Base-by-base conservation (phyloP, 1,140 invertebrate genomes). In the Papilio dardanus region DNA sequence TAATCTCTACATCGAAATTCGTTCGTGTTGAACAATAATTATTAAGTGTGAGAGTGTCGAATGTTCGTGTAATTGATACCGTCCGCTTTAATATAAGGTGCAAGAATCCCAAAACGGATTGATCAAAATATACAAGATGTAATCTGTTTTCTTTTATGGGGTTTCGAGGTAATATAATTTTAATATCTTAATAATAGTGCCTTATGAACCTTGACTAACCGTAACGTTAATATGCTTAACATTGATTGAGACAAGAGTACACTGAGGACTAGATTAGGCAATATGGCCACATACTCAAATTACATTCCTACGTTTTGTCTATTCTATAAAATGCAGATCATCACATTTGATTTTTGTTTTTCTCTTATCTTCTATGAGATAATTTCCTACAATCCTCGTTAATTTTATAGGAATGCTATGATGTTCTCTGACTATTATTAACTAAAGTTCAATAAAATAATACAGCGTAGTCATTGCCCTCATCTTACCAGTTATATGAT, bases 41-140 rank as follows among this genome's bases (percentile, higher is more conserved):
- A 82, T 76, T 65, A 74, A 77, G 75, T 83, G 74, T 24, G 19
- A 58, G 50, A 58, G 50, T 58, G 28, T 80, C 74, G 74, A 76
- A 65, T 75, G 66, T 74, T 73, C 79, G 71, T 77, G 75, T 84
- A 84, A 83, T 84, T 84, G 83, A 84, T 77, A 79, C 69, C 78
- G 82, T 84, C 76, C 74, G 46, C 73, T 74, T 78, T 74, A 79
- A 71, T 69, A 8, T 50, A 66, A 79, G 54, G 35, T 71, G 50
- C 10, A 58, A 12, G 28, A 24, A 58, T 28, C 8, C 46, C 19
- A 24, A 58, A 58, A 58, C 7, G 50, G 46, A 21, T 50, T 58
- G 19, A 58, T 24, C 50, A 58, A 24, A 58, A 12, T 50, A 58
- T 21, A 58, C 12, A 58, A 58, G 21, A 76, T 73, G 50, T 77